phyloP scores from a whole-genome alignment of 2,888 invertebrate genomes.

The Timandra comae region DNA sequence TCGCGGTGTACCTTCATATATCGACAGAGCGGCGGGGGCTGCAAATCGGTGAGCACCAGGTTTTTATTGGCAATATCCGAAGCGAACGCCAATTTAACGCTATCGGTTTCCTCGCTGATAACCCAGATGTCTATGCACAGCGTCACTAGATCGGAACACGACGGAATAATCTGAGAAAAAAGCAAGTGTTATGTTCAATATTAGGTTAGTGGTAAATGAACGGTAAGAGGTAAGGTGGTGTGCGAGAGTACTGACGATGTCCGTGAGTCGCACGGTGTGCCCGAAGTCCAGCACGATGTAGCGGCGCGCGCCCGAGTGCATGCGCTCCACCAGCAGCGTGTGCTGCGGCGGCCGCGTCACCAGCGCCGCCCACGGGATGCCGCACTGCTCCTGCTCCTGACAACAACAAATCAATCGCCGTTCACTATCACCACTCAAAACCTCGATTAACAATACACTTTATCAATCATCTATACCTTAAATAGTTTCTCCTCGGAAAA shows the following conservation, averaged over 20 bases:
- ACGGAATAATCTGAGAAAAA: conserved; percentile 85
- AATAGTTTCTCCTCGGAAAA: conserved; percentile 57
- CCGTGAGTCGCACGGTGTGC: conserved; percentile 89
- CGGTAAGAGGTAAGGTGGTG: too few relatives aligned
- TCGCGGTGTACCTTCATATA: conserved; percentile 94
- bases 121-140: conserved; percentile 94
- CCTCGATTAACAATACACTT: too few relatives aligned
- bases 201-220: neutral
- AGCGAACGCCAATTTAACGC: conserved; percentile 88
- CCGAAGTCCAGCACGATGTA: conserved; percentile 96
- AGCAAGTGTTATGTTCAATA: neutral
- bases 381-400: conserved; percentile 60
- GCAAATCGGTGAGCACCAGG: conserved; percentile 90
- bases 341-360: conserved; percentile 89
- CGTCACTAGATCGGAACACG: conserved; percentile 88
- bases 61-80: conserved; percentile 92
- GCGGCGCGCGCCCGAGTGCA: conserved; percentile 95
- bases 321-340: conserved; percentile 91
- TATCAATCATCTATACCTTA: conserved; percentile 46
- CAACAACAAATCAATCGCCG: conserved; percentile 1
- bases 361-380: conserved; percentile 85
- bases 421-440: too few relatives aligned
- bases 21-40: conserved; percentile 92
- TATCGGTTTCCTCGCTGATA: conserved; percentile 89
- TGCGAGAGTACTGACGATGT: conserved; percentile 79